Evolutionary conservation across 1,140 invertebrate genomes (phyloP).

Genomic region (Magallana angulata): DNA sequence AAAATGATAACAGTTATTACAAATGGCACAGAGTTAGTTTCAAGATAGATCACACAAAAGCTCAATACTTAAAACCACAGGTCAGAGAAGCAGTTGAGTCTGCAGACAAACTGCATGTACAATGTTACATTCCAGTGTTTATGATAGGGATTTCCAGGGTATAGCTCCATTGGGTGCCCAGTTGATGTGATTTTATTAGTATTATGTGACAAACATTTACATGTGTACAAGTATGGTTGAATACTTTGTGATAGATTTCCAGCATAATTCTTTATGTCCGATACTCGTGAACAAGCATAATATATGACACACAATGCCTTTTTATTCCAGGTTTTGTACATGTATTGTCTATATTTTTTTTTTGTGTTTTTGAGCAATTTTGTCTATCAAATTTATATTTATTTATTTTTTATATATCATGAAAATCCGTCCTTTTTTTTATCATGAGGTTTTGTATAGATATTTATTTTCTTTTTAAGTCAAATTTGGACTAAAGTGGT

Average conservation of each 20-base stretch:
- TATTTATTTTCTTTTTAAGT: too few relatives aligned
- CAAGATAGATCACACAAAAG: too few relatives aligned
- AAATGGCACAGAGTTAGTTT: too few relatives aligned
- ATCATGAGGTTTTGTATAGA: not conserved
- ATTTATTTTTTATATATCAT: not conserved
- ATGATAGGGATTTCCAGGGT: too few relatives aligned
- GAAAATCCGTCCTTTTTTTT: not conserved
- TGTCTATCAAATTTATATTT: not conserved
- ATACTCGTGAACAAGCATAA: slow-evolving; percentile 30
- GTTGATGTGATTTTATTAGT: too few relatives aligned
- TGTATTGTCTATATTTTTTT: not conserved
- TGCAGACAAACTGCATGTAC: too few relatives aligned
- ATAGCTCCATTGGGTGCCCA: too few relatives aligned
- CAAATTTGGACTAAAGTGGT: too few relatives aligned
- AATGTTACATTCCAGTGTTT: too few relatives aligned
- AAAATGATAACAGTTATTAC: not conserved
- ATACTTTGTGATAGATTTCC: slow-evolving; percentile 2
- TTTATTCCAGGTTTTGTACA: not conserved
- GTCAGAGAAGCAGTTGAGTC: too few relatives aligned
- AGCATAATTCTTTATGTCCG: slow-evolving; percentile 10
- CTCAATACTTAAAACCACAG: too few relatives aligned
- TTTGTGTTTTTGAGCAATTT: slow-evolving; percentile 13
- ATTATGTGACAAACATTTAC: too few relatives aligned
- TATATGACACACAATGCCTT: not conserved
- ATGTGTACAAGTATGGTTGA: not conserved